Evolutionary conservation across 2,888 invertebrate species (phyloP).

Genomic region (Himalopsyche kuldschensis): DNA sequence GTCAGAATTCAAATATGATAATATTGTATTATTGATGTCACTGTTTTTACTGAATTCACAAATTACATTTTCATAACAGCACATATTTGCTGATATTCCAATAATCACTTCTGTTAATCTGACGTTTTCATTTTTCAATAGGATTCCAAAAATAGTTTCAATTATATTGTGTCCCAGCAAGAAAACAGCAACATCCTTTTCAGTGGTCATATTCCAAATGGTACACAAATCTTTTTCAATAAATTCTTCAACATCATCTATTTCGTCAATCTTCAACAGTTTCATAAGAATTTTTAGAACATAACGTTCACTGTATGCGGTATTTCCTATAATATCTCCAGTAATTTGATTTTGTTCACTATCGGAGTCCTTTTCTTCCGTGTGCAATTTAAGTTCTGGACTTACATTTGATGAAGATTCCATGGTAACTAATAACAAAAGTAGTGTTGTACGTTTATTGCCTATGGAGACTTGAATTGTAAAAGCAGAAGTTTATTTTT

Average conservation of each 20-base stretch:
- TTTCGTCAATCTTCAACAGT: conserved; percentile 44
- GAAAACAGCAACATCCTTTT: conserved; percentile 73
- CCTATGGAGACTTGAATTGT: too few relatives aligned
- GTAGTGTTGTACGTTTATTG: too few relatives aligned
- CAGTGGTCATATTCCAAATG: conserved; percentile 84
- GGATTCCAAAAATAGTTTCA: conserved; percentile 62
- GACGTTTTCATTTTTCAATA: conserved; percentile 60
- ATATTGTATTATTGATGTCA: conserved; percentile 59
- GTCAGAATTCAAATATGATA: conserved; percentile 62
- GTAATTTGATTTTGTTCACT: conserved; percentile 48
- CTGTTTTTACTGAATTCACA: conserved; percentile 60
- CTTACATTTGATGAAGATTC: background rate
- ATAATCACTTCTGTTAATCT: conserved; percentile 78
- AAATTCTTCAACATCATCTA: conserved; percentile 59
- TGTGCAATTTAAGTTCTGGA: too few relatives aligned
- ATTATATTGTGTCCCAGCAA: conserved; percentile 69
- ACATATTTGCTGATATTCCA: conserved; percentile 84
- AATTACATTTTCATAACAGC: conserved; percentile 66
- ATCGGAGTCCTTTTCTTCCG: background rate
- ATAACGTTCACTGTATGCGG: conserved; percentile 77
- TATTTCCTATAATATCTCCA: conserved; percentile 80
- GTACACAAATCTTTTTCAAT: conserved; percentile 76
- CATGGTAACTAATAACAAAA: background rate
- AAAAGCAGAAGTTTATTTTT: too few relatives aligned
- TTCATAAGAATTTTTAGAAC: conserved; percentile 70